These are phyloP conservation scores for Melikaiella ostensackeni DNA, from an alignment of 2,888 invertebrate genomes.

Conservation along the genomic window DNA sequence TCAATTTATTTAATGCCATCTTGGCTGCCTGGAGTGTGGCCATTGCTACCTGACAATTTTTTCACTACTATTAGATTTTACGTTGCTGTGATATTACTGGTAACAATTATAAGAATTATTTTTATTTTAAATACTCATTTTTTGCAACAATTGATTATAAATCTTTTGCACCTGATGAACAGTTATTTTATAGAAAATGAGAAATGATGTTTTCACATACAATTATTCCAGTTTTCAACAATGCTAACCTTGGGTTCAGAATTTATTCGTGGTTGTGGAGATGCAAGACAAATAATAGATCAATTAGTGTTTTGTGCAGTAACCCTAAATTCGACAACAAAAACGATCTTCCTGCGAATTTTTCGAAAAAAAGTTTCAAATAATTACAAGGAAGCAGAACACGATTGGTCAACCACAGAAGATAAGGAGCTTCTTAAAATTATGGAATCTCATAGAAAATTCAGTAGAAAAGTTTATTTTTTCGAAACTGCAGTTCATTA, in stretches of 20 bases:
- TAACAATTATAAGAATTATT: constrained; percentile 5
- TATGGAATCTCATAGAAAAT: constrained; percentile 5
- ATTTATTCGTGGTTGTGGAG: constrained; percentile 10
- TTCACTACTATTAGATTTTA: constrained; percentile 3
- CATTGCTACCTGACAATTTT: constrained; percentile 17
- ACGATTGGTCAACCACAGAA: background rate
- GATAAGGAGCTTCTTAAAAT: background rate
- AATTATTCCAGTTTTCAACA: constrained; percentile 23
- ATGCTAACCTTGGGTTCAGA: constrained; percentile 6
- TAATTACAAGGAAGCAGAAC: background rate
- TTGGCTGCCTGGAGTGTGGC: constrained; percentile 24
- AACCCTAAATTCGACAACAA: constrained; percentile 3
- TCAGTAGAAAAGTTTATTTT: constrained; percentile 24
- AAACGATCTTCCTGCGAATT: constrained; percentile 8
- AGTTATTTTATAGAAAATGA: background rate
- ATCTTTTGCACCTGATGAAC: background rate
- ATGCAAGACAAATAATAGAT: background rate
- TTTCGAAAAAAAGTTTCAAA: constrained; percentile 5
- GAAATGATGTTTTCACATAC: background rate
- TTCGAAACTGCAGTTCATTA: constrained; percentile 4
- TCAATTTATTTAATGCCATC: background rate
- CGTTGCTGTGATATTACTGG: constrained; percentile 9
- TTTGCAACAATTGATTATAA: background rate
- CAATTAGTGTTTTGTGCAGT: constrained; percentile 30
- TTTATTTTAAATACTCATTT: background rate